These are phyloP conservation scores for Steinernema scapterisci DNA, from an alignment of 2,888 invertebrate species.

Conservation along the genomic window DNA sequence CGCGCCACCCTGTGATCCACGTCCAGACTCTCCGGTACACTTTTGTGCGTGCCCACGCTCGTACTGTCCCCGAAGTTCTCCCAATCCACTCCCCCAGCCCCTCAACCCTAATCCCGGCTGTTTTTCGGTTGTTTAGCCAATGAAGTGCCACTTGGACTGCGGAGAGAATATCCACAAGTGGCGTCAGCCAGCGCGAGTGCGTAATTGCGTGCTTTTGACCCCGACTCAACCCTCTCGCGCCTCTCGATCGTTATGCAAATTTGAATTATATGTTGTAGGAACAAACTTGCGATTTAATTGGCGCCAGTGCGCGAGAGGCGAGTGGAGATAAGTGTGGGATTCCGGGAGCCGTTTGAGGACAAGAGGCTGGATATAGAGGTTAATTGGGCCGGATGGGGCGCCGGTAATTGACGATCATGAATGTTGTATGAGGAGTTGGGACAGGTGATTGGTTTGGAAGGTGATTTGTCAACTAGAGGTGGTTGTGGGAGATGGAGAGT, in stretches of 20 bases:
- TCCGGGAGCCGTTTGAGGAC: neutral
- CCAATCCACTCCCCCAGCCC: no score
- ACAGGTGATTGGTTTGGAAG: no score
- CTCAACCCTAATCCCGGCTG: neutral
- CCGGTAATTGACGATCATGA: conserved; percentile 9
- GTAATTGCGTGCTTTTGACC: conserved; percentile 32
- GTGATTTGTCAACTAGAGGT: no score
- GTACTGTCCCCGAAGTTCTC: no score
- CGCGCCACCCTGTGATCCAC: no score
- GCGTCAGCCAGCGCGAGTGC: conserved; percentile 27
- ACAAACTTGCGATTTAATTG: conserved; percentile 12
- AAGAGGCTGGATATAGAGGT: neutral
- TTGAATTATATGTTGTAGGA: conserved; percentile 22
- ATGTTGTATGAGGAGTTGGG: neutral
- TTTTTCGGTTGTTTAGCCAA: neutral
- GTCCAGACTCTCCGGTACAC: no score
- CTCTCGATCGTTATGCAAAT: conserved; percentile 25
- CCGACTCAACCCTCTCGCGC: conserved; percentile 14
- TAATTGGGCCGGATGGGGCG: neutral
- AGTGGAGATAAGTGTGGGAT: conserved; percentile 30
- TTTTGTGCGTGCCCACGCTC: no score
- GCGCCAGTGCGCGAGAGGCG: conserved; percentile 10
- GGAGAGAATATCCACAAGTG: conserved; percentile 19
- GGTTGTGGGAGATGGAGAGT: no score
- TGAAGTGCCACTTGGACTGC: neutral